Percentiles rank a stretch among this genome's conserved stretches.
These are phyloP conservation scores for Lophochroa leadbeateri DNA, from an alignment of 2,113 vertebrate genomes.

Conservation along the genomic window DNA sequence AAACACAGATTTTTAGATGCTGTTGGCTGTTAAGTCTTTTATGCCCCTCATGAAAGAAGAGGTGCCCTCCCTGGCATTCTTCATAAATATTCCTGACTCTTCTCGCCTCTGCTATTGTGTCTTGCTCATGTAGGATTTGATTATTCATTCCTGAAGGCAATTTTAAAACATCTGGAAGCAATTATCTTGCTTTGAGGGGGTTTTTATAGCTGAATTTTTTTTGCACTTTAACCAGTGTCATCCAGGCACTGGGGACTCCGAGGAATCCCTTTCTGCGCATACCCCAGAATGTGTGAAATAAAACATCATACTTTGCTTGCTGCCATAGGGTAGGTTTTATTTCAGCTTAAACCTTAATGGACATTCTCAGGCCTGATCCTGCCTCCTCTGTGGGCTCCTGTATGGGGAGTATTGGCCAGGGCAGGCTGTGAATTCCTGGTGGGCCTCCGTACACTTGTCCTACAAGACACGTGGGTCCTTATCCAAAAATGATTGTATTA, in stretches of 20 bases:
- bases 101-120: background rate
- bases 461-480: accelerated
- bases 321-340: background rate
- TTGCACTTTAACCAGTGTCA: background rate
- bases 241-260: background rate
- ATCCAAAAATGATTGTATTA: background rate
- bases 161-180: slow-evolving; percentile 40
- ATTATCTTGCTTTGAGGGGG: background rate
- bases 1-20: background rate
- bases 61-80: accelerated
- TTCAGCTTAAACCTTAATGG: background rate
- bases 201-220: background rate
- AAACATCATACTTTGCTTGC: background rate
- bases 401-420: background rate
- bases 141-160: slow-evolving; percentile 4
- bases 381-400: accelerated
- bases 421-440: background rate
- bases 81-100: slow-evolving; percentile 1
- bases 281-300: background rate
- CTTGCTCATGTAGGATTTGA: background rate
- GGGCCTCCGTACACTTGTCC: background rate
- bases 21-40: background rate
- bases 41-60: background rate
- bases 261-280: background rate
- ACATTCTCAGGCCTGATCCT: background rate